Percentiles rank a stretch among this genome's conserved stretches.
Evolutionary conservation across 2,888 invertebrate species (phyloP).

Genomic region (Drosophila phalerata): DNA sequence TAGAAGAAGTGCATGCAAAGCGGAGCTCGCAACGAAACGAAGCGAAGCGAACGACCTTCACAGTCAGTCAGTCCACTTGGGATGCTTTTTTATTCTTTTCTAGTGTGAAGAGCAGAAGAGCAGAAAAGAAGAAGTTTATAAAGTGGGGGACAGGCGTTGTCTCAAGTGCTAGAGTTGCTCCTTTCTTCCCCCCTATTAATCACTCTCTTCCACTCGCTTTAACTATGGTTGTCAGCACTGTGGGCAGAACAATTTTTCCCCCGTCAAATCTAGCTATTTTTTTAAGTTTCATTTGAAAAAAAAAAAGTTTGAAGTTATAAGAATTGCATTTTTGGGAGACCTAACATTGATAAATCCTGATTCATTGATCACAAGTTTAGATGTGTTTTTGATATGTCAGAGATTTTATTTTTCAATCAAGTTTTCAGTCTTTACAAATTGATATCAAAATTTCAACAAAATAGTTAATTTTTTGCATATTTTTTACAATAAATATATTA

Average conservation of each 20-base stretch:
- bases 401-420: too few species aligned
- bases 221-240: conserved; percentile 20
- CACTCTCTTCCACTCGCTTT: background rate
- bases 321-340: too few species aligned
- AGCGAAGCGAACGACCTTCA: conserved; percentile 84
- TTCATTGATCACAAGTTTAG: too few species aligned
- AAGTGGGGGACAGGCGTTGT: conserved; percentile 33
- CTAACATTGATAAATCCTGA: too few species aligned
- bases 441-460: too few species aligned
- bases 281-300: background rate
- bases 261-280: background rate
- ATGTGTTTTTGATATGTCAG: too few species aligned
- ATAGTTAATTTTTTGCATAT: too few species aligned
- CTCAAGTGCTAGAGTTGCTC: conserved; percentile 46
- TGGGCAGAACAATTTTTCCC: conserved; percentile 1
- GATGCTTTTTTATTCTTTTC: conserved; percentile 11
- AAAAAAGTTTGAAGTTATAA: too few species aligned
- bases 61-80: conserved; percentile 64
- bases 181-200: background rate
- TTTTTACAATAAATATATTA: too few species aligned
- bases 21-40: conserved; percentile 20
- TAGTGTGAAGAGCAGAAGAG: conserved; percentile 13
- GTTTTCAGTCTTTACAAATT: too few species aligned
- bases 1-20: conserved; percentile 20
- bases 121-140: conserved; percentile 7